Conservation (phyloP, 1,140 invertebrate genomes). For the Coptotermes formosanus region DNA sequence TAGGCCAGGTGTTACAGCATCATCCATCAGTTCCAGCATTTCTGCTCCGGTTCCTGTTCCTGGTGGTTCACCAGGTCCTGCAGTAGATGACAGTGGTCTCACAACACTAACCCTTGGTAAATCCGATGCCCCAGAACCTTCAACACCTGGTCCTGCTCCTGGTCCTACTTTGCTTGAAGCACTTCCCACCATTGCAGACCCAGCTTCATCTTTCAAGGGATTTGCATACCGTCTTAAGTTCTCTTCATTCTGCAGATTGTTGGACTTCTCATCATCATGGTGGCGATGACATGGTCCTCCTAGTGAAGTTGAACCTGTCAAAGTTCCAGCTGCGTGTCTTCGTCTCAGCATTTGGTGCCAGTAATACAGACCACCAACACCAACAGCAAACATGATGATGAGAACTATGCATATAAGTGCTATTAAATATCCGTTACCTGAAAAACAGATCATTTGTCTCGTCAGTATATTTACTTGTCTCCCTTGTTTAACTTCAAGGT, state of each 20-base stretch:
- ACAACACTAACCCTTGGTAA: constrained; percentile 56
- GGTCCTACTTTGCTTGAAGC: constrained; percentile 41
- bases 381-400: constrained; percentile 17
- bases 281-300: constrained; percentile 47
- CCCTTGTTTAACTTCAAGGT: too few species aligned
- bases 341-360: constrained; percentile 45
- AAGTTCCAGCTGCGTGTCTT: constrained; percentile 21
- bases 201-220: constrained; percentile 58
- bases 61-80: constrained; percentile 36
- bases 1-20: constrained; percentile 55
- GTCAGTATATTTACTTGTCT: too few species aligned
- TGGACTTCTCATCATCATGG: constrained; percentile 81
- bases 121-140: not conserved
- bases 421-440: constrained; percentile 46
- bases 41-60: constrained; percentile 51
- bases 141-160: constrained; percentile 40
- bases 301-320: constrained; percentile 32
- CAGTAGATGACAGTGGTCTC: constrained; percentile 54
- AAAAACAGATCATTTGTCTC: not conserved
- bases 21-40: constrained; percentile 62
- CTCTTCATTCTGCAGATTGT: constrained; percentile 87
- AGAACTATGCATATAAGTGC: constrained; percentile 54
- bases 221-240: constrained; percentile 72
- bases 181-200: constrained; percentile 53
- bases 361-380: constrained; percentile 21